A percentile compares a stretch with the other conserved stretches of the same genome.
Evolutionary conservation across 2,888 invertebrate species (phyloP).

Genomic region (Cephus pygmeus): DNA sequence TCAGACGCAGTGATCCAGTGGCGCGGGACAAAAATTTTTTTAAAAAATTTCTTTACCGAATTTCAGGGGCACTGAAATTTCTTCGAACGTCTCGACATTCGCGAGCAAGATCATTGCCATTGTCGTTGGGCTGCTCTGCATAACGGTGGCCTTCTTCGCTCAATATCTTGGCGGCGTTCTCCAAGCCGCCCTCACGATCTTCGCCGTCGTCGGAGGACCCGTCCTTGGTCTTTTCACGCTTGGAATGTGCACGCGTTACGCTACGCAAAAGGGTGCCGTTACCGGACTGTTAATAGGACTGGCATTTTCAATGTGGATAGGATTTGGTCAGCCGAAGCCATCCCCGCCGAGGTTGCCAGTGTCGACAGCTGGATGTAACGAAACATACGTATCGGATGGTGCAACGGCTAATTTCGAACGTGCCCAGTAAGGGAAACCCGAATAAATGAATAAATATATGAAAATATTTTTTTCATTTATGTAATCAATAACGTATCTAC

Average conservation of each 20-base stretch:
- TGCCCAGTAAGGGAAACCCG: background rate
- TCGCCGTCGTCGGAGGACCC: conserved; percentile 89
- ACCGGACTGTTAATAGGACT: conserved; percentile 76
- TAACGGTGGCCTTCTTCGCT: conserved; percentile 80
- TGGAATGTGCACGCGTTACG: conserved; percentile 83
- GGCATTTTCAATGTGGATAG: conserved; percentile 82
- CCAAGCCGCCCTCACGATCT: conserved; percentile 87
- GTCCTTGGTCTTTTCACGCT: conserved; percentile 84
- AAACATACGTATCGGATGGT: conserved; percentile 11
- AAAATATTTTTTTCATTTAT: background rate
- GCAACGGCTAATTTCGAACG: background rate
- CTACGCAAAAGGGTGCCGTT: conserved; percentile 80
- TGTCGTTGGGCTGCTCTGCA: conserved; percentile 71
- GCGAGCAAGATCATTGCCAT: background rate
- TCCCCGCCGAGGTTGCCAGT: conserved; percentile 69
- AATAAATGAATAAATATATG: background rate
- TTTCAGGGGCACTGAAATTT: conserved; percentile 36
- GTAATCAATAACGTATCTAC: background rate
- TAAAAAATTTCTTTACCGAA: rapidly evolving
- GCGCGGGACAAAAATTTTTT: too few relatives aligned
- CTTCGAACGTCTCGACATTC: conserved; percentile 29
- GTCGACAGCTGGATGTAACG: conserved; percentile 70
- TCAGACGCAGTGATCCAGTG: too few relatives aligned
- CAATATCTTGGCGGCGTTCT: conserved; percentile 73
- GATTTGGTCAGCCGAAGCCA: conserved; percentile 83